Percentiles rank a stretch among this genome's conserved stretches.
Evolutionary conservation across 2,797 vertebrate species (phyloP).

Genomic region (Crocidura indochinensis): DNA sequence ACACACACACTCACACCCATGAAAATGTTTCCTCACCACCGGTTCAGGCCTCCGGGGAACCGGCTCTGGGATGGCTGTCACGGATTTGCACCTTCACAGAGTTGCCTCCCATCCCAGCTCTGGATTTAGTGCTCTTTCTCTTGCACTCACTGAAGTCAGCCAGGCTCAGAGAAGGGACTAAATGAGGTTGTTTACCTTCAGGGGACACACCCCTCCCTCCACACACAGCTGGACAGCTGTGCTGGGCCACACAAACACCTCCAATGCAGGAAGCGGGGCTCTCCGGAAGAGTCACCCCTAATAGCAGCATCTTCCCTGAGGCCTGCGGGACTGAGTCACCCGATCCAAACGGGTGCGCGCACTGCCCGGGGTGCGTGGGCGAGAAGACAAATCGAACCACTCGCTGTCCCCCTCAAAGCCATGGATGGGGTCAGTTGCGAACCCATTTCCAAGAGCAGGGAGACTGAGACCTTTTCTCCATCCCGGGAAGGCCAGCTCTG

Average conservation of each 20-base stretch:
- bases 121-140: background rate
- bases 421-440: background rate
- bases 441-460: background rate
- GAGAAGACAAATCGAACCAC: too few relatives aligned
- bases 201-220: slow-evolving; percentile 65
- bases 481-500: too few relatives aligned
- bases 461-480: background rate
- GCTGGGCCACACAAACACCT: background rate
- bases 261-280: slow-evolving; percentile 32
- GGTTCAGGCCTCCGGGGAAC: too few relatives aligned
- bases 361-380: too few relatives aligned
- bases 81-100: background rate
- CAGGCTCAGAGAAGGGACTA: slow-evolving; percentile 13
- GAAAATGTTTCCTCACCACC: background rate
- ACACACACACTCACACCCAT: too few relatives aligned
- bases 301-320: slow-evolving; percentile 45
- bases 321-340: slow-evolving; percentile 66
- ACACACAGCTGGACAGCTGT: background rate
- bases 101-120: background rate
- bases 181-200: slow-evolving; percentile 72
- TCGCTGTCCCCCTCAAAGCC: too few relatives aligned
- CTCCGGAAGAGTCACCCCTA: slow-evolving; percentile 59
- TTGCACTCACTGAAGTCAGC: background rate
- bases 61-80: too few relatives aligned
- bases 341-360: background rate